These are phyloP conservation scores for Sinelater perroti DNA, from an alignment of 2,888 invertebrate genomes.

Conservation along the genomic window DNA sequence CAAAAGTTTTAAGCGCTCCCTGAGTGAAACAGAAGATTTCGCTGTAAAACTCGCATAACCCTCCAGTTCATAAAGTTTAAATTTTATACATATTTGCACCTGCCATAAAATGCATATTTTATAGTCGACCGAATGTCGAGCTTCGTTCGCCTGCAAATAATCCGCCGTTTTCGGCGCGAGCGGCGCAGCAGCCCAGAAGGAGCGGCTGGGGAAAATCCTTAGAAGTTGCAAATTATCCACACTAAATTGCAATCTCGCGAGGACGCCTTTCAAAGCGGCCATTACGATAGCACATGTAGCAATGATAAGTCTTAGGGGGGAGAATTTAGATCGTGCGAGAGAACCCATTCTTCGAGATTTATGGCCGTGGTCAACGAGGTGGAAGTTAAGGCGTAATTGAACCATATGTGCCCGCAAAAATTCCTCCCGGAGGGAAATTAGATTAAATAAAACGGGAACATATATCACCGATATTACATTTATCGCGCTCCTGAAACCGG, in stretches of 20 bases:
- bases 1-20: too few relatives aligned
- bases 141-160: slow-evolving; percentile 3
- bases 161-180: slow-evolving; percentile 1
- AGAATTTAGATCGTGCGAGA: slow-evolving; percentile 25
- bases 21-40: too few relatives aligned
- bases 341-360: slow-evolving; percentile 44
- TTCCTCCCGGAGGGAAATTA: slow-evolving; percentile 39
- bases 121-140: slow-evolving; percentile 15
- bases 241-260: slow-evolving; percentile 8
- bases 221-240: background rate
- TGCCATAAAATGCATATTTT: slow-evolving; percentile 21
- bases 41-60: slow-evolving; percentile 3
- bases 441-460: slow-evolving; percentile 38
- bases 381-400: slow-evolving; percentile 52
- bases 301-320: slow-evolving; percentile 23
- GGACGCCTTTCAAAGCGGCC: background rate
- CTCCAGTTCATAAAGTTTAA: slow-evolving; percentile 19
- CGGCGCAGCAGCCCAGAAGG: background rate
- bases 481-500: slow-evolving; percentile 32
- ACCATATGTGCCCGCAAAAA: slow-evolving; percentile 50
- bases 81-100: slow-evolving; percentile 19
- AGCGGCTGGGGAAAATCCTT: background rate
- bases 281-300: slow-evolving; percentile 10
- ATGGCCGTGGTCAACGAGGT: slow-evolving; percentile 49
- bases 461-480: slow-evolving; percentile 38